Percentiles rank a stretch among this genome's conserved stretches.
Evolutionary conservation across 2,113 vertebrate genomes (phyloP).

Genomic region (Rattus rattus): DNA sequence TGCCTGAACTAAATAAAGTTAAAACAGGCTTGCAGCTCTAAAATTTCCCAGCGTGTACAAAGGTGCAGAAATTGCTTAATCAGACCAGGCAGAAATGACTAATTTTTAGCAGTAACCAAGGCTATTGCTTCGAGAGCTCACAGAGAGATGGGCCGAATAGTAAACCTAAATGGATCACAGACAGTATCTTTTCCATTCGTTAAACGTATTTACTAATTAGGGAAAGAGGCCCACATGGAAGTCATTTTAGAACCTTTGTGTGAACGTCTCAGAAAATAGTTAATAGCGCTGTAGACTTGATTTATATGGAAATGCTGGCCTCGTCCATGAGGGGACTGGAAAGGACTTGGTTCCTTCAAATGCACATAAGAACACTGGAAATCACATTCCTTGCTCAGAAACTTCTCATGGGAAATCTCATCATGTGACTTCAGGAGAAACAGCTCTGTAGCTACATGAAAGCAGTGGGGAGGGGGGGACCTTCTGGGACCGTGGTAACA

Average conservation of each 20-base stretch:
- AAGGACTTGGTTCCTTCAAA: not conserved
- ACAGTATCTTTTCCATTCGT: not conserved
- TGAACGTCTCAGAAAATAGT: not conserved
- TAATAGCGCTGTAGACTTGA: not conserved
- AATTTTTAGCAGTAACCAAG: not conserved
- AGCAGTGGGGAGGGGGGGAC: not conserved
- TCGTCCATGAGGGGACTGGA: not conserved
- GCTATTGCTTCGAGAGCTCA: not conserved
- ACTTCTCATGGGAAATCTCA: not conserved
- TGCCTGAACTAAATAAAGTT: not conserved
- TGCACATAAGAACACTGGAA: not conserved
- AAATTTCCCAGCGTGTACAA: not conserved
- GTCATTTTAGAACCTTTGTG: not conserved
- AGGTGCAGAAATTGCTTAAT: slow-evolving; percentile 12
- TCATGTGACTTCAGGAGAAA: not conserved
- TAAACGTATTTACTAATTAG: not conserved
- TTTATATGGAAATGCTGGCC: not conserved
- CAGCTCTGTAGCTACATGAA: not conserved
- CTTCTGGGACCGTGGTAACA: not conserved
- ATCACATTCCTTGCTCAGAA: not conserved
- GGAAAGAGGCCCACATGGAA: not conserved
- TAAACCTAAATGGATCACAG: not conserved
- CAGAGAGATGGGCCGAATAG: not conserved
- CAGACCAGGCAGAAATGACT: not conserved
- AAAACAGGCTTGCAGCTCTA: not conserved